These are phyloP conservation scores for Apodemia duryi DNA, from an alignment of 2,888 invertebrate species.

Conservation along the genomic window DNA sequence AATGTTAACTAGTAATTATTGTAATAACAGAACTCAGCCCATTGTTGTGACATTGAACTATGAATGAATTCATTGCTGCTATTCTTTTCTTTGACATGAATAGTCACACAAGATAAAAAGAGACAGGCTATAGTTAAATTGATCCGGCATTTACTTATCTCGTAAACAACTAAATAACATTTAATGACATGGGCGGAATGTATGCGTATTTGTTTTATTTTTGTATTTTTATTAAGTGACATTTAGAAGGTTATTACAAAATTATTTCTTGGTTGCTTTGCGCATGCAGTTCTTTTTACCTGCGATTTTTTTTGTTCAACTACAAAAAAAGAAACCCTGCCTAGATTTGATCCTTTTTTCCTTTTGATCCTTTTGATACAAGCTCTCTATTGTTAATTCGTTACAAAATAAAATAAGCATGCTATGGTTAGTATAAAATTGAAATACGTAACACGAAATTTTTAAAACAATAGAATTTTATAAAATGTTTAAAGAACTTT, in stretches of 20 bases:
- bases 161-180: slow-evolving; percentile 15
- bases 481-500: too few species aligned
- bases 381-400: too few species aligned
- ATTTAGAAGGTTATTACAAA: slow-evolving; percentile 6
- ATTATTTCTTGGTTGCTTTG: not conserved
- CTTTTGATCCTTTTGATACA: too few species aligned
- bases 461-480: too few species aligned
- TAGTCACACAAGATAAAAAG: slow-evolving; percentile 39
- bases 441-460: too few species aligned
- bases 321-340: not conserved
- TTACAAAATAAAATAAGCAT: too few species aligned
- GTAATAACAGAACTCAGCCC: slow-evolving; percentile 33
- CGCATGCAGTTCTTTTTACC: slow-evolving; percentile 4
- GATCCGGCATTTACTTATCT: slow-evolving; percentile 20
- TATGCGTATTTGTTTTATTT: not conserved
- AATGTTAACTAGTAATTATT: slow-evolving; percentile 18
- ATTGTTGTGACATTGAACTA: slow-evolving; percentile 57
- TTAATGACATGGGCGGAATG: slow-evolving; percentile 5
- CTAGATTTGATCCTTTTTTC: too few species aligned
- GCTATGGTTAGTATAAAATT: too few species aligned
- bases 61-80: slow-evolving; percentile 47
- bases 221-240: not conserved
- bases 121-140: slow-evolving; percentile 32
- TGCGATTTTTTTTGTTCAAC: slow-evolving; percentile 1
- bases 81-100: slow-evolving; percentile 32